phyloP scores from a whole-genome alignment of 1,140 invertebrate species.

The Bilobella aurantiaca region DNA sequence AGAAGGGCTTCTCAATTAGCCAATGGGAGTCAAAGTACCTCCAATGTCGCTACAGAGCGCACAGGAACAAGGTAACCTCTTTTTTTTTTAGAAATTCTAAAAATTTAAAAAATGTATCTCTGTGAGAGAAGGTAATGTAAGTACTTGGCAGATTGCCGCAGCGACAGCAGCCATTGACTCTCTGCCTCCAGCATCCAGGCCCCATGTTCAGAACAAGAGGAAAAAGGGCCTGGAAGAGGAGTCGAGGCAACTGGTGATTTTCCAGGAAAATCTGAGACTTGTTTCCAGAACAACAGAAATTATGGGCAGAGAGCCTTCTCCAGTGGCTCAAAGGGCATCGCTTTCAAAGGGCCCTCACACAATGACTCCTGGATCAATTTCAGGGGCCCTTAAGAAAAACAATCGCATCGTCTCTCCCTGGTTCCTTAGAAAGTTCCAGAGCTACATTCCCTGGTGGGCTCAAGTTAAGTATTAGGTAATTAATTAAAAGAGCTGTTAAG shows the following conservation, averaged over 20 bases:
- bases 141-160: constrained; percentile 23
- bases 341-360: not conserved
- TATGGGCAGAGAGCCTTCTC: constrained; percentile 20
- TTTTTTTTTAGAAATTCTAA: no score
- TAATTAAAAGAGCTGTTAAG: not conserved
- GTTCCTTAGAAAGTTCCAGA: not conserved
- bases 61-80: constrained; percentile 25
- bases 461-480: not conserved
- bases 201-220: constrained; percentile 27
- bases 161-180: constrained; percentile 30
- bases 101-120: not conserved
- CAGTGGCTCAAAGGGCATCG: not conserved
- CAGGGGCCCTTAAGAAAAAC: not conserved
- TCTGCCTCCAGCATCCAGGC: constrained; percentile 18
- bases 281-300: constrained; percentile 29
- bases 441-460: not conserved
- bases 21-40: constrained; percentile 32
- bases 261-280: constrained; percentile 29
- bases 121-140: not conserved
- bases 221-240: constrained; percentile 31
- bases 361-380: not conserved
- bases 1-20: constrained; percentile 23
- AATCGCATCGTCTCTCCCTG: not conserved
- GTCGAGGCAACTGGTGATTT: constrained; percentile 17
- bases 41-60: constrained; percentile 24